Base-by-base conservation (phyloP, 2,888 invertebrate species). In the Gisinianus flammeolus region DNA sequence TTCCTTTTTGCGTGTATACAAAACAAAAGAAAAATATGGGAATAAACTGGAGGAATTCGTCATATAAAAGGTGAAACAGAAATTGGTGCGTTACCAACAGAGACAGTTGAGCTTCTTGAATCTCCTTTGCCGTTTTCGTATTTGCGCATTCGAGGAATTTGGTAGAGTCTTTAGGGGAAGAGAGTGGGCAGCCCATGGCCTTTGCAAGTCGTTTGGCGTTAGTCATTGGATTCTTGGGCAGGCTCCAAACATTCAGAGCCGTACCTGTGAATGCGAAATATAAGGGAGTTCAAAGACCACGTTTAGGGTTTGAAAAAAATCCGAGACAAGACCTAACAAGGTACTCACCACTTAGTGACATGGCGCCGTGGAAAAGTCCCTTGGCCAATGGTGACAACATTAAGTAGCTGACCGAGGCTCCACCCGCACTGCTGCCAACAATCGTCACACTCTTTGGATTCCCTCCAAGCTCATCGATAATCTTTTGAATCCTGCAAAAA, bases 211-310 rank as follows among this genome's bases (percentile, higher is more conserved):
- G 66, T 70, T 78, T 64, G 0, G 78, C 75, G 56, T 75, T 69
- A 6, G 22, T 19, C 19, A 30, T 52, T 19, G 80, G 77, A 35
- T 79, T 66, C 28, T 24, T n/a, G 8, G 71, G 62, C n/a, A 79
- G 54, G 16, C 75, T 79, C 80, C 80, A 80, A 16, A 76, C 77
- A 52, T 68, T 67, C 8, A 79, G 62, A 10, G 79, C 79, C 22
- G 67, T 64, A 0, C 81, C 81, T 52, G 72, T n/a, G n/a, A n/a
- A n/a, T n/a, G n/a, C n/a, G n/a, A n/a, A n/a, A n/a, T n/a, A n/a
- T n/a, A n/a, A n/a, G n/a, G n/a, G n/a, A n/a, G n/a, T n/a, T n/a
- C n/a, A n/a, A n/a, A n/a, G n/a, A n/a, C n/a, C n/a, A n/a, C n/a
- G n/a, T n/a, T n/a, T n/a, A n/a, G n/a, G n/a, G n/a, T n/a, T n/a